Base-by-base conservation (phyloP, 2,888 invertebrate species). In the Tenthredo amoena region DNA sequence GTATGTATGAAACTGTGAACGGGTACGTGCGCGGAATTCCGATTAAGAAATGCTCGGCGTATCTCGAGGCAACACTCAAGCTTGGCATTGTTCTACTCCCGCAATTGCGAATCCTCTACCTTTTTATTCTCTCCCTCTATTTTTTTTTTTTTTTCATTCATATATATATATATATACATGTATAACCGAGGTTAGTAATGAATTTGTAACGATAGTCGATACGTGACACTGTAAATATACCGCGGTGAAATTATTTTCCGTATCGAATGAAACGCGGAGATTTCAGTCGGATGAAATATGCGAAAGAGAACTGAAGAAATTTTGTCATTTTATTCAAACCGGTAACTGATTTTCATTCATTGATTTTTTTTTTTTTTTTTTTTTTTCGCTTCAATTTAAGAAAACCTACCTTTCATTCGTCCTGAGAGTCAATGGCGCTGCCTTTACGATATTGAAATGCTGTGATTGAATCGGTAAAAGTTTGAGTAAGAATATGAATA, bases 51-150 rank as follows among this genome's bases (percentile, higher is more conserved):
- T 83, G 83, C 83, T 71, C 31, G 18, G 50, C 68, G 68, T 83
- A 83, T 81, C 68, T 85, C 77, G 37, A 37, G 58, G 85, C 85
- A 86, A 72, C 86, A 87, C 72, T 74, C 72, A 74, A 21, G 72
- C 26, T 74, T 12, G 21, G 72, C 72, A 74, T 74, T 74, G 72
- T 74, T 74, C 43, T 43, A 43, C 40, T 74, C 43, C 72, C 12
- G 72, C 40, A 43, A 74, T 74, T 74, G 72, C 43, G 43, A n/a
- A 74, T 74, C 72, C 21, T 74, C 15, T 71, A 71, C 72, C 40
- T 74, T 71, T 37, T 71, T 71, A 21, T 71, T n/a, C 26, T 34
- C 34, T 68, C 12, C 34, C 18, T 68, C 1, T 68, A 2, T 15
- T 4, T 26, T 21, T 9, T 26, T 26, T 7, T 4, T 26, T 65